Evolutionary conservation across 2,888 invertebrate genomes (phyloP), one percentile per base, ranked within the genome.

Genomic region (Carabus problematicus): DNA sequence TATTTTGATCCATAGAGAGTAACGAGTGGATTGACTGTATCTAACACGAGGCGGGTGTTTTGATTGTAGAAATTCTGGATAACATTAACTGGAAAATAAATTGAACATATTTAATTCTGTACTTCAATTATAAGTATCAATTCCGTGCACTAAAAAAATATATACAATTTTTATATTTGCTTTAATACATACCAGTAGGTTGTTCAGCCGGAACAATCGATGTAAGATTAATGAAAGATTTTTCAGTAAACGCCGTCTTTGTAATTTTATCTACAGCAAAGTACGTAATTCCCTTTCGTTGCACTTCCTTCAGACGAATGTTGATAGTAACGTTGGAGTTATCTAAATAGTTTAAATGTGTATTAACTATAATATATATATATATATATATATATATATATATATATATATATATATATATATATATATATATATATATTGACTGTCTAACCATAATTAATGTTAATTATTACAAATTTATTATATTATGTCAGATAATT

Each of bases 31-130:
- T 85, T 88, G 43, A 91, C 81, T 58, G 91, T 87, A 72, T 91
- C 89, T 79, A 91, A 80, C 3, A 91, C 86, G 8, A 87, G 81
- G 60, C 86, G 83, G 0, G 89, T 87, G 76, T 89, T 90, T 70
- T 87, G 85, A 75, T 91, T 90, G 84, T 89, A 90, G 83, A 91
- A 91, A 3, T 85, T 83, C 0, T 85, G 84, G n/a, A 90, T 90
- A 41, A 90, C 85, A 64, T 87, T 83, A 58, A 90, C 91, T 91
- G 83, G 41, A 77, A 79, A 71, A 75, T 29, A 75, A 70, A 52
- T 47, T 60, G 58, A 58, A 66, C 18, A 19, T 7, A 43, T 42
- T 41, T n/a, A 45, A 3, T n/a, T 14, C 8, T 12, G 8, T 12
- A 45, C 12, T 45, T 45, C 2, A 45, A n/a, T 45, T 45, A 45